Evolutionary conservation across 2,888 invertebrate genomes (phyloP), one percentile per base, ranked within the genome.

Genomic region (Ophion ellenae): DNA sequence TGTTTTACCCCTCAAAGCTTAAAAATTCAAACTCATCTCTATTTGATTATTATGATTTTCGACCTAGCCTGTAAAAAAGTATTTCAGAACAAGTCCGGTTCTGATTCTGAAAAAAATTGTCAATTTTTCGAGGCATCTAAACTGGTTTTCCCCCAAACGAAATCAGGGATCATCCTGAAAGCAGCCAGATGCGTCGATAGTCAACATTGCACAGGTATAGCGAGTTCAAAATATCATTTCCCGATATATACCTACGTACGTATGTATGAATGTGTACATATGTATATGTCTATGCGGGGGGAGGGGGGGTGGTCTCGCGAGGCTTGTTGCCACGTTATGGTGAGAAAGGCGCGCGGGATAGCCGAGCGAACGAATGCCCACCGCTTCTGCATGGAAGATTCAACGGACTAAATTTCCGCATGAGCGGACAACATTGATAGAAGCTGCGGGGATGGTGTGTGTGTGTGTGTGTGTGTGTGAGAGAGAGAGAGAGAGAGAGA

Each of bases 401-500:
- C 92, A 89, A 90, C 90, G 90, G 92, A 89, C 92, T 89, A 90
- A 91, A 90, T 93, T 94, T 94, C 93, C 93, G 91, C 94, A 93
- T 93, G 94, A 93, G 92, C 90, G 93, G 89, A 86, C 90, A 91
- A 91, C 93, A 93, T 94, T 94, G 93, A 94, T 93, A 93, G 92
- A 94, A 92, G 91, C 92, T 91, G 90, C 90, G 88, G 89, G 90
- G 90, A 89, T 87, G 85, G 73, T 83, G 63, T 57, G 76, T n/a
- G n/a, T n/a, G n/a, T n/a, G n/a, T n/a, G n/a, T n/a, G n/a, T n/a
- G n/a, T n/a, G n/a, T n/a, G n/a, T n/a, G n/a, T n/a, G n/a, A n/a
- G n/a, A n/a, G n/a, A n/a, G n/a, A 85, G 81, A 79, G 88, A 86
- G 88, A 86, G 77, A 82, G 76, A 70, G 86, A 88, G 89, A 88